Percentiles rank a stretch among this genome's conserved stretches.
Conservation (phyloP, 2,888 invertebrate genomes). For the Spialia ferax region DNA sequence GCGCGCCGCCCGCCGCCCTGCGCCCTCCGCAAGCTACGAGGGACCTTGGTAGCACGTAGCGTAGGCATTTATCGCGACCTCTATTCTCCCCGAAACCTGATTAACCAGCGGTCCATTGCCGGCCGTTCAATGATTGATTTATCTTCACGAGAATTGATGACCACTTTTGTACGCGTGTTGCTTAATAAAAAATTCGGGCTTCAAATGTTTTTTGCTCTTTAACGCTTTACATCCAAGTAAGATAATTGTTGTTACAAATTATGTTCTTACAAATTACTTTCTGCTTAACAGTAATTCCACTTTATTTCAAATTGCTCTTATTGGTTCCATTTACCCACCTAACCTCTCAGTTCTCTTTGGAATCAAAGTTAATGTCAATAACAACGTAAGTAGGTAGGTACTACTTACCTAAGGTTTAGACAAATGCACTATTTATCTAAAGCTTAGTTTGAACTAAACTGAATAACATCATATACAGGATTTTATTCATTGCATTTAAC, state of each 20-base stretch:
- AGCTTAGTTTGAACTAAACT: too few species aligned
- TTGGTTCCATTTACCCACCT: too few species aligned
- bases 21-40: constrained; percentile 47
- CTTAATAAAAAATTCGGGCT: not conserved
- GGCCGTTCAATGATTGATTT: constrained; percentile 31
- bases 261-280: not conserved
- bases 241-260: too few species aligned
- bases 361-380: too few species aligned
- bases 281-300: too few species aligned
- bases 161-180: constrained; percentile 5
- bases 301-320: too few species aligned
- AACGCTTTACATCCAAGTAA: not conserved
- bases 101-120: constrained; percentile 31
- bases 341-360: too few species aligned
- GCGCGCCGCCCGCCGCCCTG: constrained; percentile 48
- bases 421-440: too few species aligned
- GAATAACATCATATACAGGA: too few species aligned
- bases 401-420: too few species aligned
- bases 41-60: constrained; percentile 30
- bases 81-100: constrained; percentile 32
- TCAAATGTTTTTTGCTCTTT: not conserved
- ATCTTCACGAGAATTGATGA: constrained; percentile 15
- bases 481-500: too few species aligned
- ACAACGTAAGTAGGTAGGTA: too few species aligned
- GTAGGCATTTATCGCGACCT: constrained; percentile 26